Conservation (phyloP, 2,888 invertebrate species). For the Lasioglossum villosulum region DNA sequence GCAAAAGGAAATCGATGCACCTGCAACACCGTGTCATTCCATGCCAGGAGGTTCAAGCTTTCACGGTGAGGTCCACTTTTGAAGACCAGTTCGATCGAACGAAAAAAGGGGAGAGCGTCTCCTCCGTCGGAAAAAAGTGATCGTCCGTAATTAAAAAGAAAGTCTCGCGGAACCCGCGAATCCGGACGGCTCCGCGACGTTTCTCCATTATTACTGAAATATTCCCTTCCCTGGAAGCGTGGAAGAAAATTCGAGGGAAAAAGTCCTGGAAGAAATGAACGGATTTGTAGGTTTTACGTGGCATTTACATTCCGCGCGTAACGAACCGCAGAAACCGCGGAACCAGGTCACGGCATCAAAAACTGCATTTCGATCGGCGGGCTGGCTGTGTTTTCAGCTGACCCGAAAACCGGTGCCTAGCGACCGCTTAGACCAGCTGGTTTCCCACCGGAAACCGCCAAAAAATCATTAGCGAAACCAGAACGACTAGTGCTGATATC, state of each 20-base stretch:
- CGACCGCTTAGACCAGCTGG: conserved; percentile 40
- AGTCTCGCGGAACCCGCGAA: conserved; percentile 27
- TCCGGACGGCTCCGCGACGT: not conserved
- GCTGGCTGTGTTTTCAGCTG: conserved; percentile 66
- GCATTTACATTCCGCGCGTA: not conserved
- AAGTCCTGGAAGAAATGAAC: not conserved
- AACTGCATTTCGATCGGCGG: conserved; percentile 74
- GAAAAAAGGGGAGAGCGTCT: conserved; percentile 26
- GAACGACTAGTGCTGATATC: not conserved
- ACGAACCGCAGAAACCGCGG: conserved; percentile 46
- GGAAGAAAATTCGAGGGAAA: not conserved
- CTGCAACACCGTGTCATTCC: conserved; percentile 22
- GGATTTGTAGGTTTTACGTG: not conserved
- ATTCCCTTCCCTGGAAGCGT: not conserved
- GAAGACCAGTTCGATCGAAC: conserved; percentile 53
- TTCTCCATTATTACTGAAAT: not conserved
- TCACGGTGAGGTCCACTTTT: conserved; percentile 53
- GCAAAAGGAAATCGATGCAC: conserved; percentile 28
- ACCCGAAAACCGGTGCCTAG: conserved; percentile 65
- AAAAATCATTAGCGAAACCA: not conserved
- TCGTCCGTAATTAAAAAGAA: conserved; percentile 56
- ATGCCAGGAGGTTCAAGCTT: conserved; percentile 52
- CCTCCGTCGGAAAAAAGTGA: conserved; percentile 10
- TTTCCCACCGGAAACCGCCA: conserved; percentile 3
- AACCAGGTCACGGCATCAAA: conserved; percentile 75